These are phyloP conservation scores for Nycteola revayana DNA, from an alignment of 2,888 invertebrate genomes.

Conservation along the genomic window DNA sequence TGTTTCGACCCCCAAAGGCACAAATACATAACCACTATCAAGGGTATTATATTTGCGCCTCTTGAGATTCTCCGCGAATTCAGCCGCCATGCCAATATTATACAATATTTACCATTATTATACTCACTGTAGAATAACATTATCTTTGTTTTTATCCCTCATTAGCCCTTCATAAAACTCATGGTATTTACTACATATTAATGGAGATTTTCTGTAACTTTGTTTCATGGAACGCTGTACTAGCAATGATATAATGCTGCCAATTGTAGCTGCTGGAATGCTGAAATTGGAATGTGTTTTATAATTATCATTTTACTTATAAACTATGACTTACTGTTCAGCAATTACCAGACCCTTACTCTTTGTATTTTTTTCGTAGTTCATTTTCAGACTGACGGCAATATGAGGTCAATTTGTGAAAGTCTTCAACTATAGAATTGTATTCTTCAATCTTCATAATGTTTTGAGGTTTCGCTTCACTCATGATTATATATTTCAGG, in stretches of 20 bases:
- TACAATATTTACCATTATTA: no score
- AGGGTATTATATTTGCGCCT: no score
- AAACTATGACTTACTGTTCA: no score
- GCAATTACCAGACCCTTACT: no score
- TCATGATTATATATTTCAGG: slow-evolving; percentile 8
- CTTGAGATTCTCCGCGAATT: no score
- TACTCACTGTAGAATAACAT: slow-evolving; percentile 83
- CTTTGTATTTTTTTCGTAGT: slow-evolving; percentile 79
- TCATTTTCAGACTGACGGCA: slow-evolving; percentile 83
- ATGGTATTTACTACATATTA: slow-evolving; percentile 79
- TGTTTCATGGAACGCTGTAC: slow-evolving; percentile 84
- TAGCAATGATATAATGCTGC: slow-evolving; percentile 86
- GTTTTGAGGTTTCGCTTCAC: slow-evolving; percentile 41
- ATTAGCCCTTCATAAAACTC: slow-evolving; percentile 77
- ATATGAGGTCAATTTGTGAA: slow-evolving; percentile 78
- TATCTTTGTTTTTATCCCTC: slow-evolving; percentile 72
- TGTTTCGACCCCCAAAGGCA: no score
- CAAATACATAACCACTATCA: no score
- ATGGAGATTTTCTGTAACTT: slow-evolving; percentile 82
- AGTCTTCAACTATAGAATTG: slow-evolving; percentile 78
- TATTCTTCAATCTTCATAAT: slow-evolving; percentile 68
- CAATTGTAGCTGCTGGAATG: slow-evolving; percentile 82
- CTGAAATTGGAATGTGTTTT: slow-evolving; percentile 62
- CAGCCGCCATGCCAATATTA: no score
- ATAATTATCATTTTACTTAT: no score